These are phyloP conservation scores for Oopsacas minuta DNA, from an alignment of 37 sponge, comb jelly and placozoan genomes.

Conservation along the genomic window DNA sequence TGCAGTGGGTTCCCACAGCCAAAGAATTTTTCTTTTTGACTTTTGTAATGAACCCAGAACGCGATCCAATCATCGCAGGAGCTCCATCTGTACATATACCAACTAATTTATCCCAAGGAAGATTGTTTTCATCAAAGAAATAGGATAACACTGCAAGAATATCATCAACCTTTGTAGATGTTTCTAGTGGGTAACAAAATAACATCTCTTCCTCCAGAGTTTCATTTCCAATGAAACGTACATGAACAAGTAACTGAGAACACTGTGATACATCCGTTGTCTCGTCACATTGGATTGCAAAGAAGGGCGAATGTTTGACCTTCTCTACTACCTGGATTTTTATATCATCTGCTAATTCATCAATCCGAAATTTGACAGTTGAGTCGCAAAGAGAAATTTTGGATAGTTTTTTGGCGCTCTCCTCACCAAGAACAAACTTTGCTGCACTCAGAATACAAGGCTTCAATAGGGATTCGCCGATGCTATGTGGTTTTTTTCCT, in stretches of 20 bases:
- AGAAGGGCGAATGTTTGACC: background rate
- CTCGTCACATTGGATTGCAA: background rate
- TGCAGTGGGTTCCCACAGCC: slow-evolving; percentile 4
- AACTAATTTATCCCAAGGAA: slow-evolving; percentile 7
- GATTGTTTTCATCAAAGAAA: background rate
- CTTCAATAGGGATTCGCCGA: background rate
- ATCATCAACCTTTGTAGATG: no score
- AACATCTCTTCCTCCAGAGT: no score
- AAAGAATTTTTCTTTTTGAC: background rate
- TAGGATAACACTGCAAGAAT: no score
- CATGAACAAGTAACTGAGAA: background rate
- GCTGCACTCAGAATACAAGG: background rate
- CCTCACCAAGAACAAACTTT: background rate
- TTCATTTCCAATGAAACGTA: background rate
- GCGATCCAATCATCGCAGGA: background rate
- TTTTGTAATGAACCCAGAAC: background rate
- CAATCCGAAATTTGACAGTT: background rate
- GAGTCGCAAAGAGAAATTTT: background rate
- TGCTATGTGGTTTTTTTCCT: background rate
- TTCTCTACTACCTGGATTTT: background rate
- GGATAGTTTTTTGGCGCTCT: background rate
- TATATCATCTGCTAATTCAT: background rate
- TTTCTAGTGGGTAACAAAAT: no score
- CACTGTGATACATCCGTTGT: background rate
- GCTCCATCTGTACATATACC: background rate